A percentile compares a stretch with the other conserved stretches of the same genome.
These are phyloP conservation scores for Girardia tigrina DNA, from an alignment of 2,888 invertebrate genomes.

Conservation along the genomic window DNA sequence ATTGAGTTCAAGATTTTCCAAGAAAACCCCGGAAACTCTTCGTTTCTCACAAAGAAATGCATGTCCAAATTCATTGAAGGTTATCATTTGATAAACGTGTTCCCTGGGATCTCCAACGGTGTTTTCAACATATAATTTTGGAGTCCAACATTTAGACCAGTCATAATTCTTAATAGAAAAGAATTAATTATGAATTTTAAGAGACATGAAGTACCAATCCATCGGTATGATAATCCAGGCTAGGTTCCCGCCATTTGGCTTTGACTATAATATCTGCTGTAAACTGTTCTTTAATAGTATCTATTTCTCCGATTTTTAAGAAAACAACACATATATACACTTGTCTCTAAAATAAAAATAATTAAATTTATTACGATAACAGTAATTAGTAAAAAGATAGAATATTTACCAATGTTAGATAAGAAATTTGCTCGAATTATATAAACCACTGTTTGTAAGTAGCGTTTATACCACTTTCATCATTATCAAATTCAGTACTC, in stretches of 20 bases:
- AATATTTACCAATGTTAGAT: too few species aligned
- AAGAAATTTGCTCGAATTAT: too few species aligned
- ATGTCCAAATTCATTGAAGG: conserved; percentile 42
- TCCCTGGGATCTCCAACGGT: conserved; percentile 45
- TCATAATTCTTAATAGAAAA: conserved; percentile 31
- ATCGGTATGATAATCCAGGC: conserved; percentile 33
- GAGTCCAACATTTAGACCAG: conserved; percentile 41
- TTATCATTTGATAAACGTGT: conserved; percentile 40
- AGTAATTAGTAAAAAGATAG: too few species aligned
- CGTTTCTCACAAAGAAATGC: conserved; percentile 44
- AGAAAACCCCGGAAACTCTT: conserved; percentile 44
- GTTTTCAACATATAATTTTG: conserved; percentile 45
- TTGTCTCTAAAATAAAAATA: conserved; percentile 33
- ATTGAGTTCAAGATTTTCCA: conserved; percentile 46
- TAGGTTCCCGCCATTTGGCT: conserved; percentile 37
- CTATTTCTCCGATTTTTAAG: conserved; percentile 37
- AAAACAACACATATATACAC: conserved; percentile 37
- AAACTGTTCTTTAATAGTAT: conserved; percentile 37
- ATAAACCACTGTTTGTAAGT: too few species aligned
- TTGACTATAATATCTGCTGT: conserved; percentile 37
- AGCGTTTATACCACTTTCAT: too few species aligned
- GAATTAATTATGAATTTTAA: neutral
- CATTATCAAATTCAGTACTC: too few species aligned
- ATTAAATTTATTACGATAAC: too few species aligned
- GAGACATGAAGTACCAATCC: conserved; percentile 24